Evolutionary conservation across 2,113 vertebrate species (phyloP).

Genomic region (Poicephalus meyeri): DNA sequence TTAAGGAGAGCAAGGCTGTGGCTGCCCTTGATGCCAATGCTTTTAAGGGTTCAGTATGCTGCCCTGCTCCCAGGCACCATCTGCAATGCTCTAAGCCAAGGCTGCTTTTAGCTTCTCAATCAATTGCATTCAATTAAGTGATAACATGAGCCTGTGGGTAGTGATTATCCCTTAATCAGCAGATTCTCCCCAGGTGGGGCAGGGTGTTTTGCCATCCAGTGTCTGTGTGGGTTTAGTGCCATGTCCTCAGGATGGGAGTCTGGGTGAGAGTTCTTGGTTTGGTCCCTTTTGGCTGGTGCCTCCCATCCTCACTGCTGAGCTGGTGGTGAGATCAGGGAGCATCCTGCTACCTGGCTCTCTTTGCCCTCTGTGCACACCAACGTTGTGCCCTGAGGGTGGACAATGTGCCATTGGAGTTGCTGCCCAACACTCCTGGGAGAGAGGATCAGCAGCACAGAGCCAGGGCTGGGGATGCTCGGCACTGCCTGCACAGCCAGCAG

Average conservation of each 20-base stretch:
- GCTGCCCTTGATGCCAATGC: conserved; percentile 24
- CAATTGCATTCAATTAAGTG: conserved; percentile 4
- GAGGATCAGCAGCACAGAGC: not conserved
- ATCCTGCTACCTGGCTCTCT: not conserved
- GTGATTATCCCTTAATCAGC: conserved; percentile 1
- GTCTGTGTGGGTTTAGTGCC: not conserved
- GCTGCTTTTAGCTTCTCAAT: conserved; percentile 40
- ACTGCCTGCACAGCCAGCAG: not conserved
- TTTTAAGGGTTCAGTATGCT: not conserved
- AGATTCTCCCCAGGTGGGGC: not conserved
- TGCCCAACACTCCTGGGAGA: fast-evolving
- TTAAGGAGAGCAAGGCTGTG: not conserved
- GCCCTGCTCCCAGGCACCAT: not conserved
- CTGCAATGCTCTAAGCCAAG: not conserved
- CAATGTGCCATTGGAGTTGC: not conserved
- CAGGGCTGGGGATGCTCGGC: not conserved
- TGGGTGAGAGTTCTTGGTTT: not conserved
- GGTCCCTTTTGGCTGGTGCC: not conserved
- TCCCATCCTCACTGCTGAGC: not conserved
- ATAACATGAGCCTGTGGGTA: not conserved
- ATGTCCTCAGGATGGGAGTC: not conserved
- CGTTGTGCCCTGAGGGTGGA: not conserved
- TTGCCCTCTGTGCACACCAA: fast-evolving
- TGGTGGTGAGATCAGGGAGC: fast-evolving
- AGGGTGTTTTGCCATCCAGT: not conserved